Evolutionary conservation across 2,888 invertebrate species (phyloP).

Genomic region (Prenolepis imparis): DNA sequence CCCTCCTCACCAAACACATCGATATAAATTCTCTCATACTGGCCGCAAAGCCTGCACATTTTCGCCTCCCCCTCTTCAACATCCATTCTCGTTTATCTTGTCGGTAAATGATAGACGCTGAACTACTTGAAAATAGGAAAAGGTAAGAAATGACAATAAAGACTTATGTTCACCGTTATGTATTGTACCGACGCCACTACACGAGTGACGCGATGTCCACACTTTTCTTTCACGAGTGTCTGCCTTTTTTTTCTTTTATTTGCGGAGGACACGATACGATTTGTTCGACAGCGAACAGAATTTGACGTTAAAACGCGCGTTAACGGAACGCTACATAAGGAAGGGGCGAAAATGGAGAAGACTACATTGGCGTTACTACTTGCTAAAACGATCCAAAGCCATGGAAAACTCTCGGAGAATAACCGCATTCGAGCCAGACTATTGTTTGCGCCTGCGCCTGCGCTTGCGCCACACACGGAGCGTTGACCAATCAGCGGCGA

Average conservation of each 20-base stretch:
- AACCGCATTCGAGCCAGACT: constrained; percentile 67
- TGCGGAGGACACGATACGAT: neutral
- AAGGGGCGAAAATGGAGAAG: constrained; percentile 72
- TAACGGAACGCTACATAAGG: constrained; percentile 57
- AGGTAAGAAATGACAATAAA: neutral
- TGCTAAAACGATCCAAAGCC: constrained; percentile 36
- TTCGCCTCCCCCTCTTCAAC: constrained; percentile 80
- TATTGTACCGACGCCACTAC: constrained; percentile 1
- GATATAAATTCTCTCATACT: constrained; percentile 82
- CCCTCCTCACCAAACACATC: constrained; percentile 85
- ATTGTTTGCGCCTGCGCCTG: neutral
- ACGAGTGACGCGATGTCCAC: neutral
- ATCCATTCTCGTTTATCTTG: constrained; percentile 82
- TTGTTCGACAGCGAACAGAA: neutral
- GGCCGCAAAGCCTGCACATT: constrained; percentile 84
- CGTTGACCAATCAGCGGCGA: neutral
- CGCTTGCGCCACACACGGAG: neutral
- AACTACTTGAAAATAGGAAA: constrained; percentile 71
- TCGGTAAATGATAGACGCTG: constrained; percentile 69
- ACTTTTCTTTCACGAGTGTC: neutral
- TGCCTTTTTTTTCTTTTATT: neutral
- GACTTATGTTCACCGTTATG: neutral
- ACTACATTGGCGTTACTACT: constrained; percentile 71
- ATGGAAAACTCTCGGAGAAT: constrained; percentile 59
- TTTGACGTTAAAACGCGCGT: neutral